A percentile compares a stretch with the other conserved stretches of the same genome.
Evolutionary conservation across 2,888 invertebrate species (phyloP).

Genomic region (Caradrina kadenii): DNA sequence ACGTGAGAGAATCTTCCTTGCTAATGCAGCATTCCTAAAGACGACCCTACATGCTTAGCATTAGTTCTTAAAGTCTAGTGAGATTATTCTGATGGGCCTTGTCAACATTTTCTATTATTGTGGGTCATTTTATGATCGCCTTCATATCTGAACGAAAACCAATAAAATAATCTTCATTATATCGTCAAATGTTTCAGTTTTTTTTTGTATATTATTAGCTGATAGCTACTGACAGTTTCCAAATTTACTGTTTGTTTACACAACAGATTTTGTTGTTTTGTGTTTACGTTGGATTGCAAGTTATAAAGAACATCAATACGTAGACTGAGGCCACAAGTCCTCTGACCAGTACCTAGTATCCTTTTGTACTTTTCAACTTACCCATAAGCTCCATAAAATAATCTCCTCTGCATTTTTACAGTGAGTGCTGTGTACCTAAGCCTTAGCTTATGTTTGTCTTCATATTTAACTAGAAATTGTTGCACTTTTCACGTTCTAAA

Average conservation of each 20-base stretch:
- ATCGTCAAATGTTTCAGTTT: not conserved
- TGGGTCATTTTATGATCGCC: not conserved
- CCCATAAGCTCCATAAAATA: too few relatives aligned
- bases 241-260: slow-evolving; percentile 5
- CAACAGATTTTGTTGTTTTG: not conserved
- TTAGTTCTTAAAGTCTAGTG: slow-evolving; percentile 12
- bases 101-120: slow-evolving; percentile 19
- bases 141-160: slow-evolving; percentile 2
- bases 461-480: slow-evolving; percentile 17
- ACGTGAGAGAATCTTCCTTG: slow-evolving; percentile 43
- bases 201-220: not conserved
- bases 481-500: not conserved
- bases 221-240: not conserved
- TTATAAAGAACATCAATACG: slow-evolving; percentile 1
- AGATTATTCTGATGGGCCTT: not conserved
- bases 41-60: slow-evolving; percentile 2
- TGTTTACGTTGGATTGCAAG: not conserved
- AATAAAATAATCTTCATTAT: slow-evolving; percentile 10
- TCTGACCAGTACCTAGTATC: slow-evolving; percentile 1
- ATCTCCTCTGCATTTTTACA: too few relatives aligned
- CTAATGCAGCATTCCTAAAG: slow-evolving; percentile 35
- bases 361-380: slow-evolving; percentile 23
- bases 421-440: too few relatives aligned
- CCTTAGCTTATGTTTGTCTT: not conserved
- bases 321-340: not conserved